A percentile compares a stretch with the other conserved stretches of the same genome.
Evolutionary conservation across 2,888 invertebrate genomes (phyloP).

Genomic region (Mythimna loreyi): DNA sequence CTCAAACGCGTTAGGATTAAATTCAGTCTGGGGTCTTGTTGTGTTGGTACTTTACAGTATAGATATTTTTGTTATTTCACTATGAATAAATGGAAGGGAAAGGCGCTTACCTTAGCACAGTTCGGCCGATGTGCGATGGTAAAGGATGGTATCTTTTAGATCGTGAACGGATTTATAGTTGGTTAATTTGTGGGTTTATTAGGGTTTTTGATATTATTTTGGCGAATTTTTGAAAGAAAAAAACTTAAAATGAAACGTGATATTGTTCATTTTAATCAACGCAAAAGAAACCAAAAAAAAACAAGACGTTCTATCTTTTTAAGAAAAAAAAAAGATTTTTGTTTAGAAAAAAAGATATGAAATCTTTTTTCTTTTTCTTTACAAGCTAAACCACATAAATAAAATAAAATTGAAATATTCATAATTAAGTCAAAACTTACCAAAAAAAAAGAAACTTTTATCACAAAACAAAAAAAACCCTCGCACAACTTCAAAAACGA

Average conservation of each 20-base stretch:
- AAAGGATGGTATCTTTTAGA: constrained; percentile 70
- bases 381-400: too few relatives aligned
- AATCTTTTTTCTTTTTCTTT: rapidly evolving
- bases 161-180: constrained; percentile 65
- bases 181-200: constrained; percentile 52
- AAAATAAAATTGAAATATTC: too few relatives aligned
- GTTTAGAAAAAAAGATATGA: background rate
- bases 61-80: constrained; percentile 91
- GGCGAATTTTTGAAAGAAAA: rapidly evolving
- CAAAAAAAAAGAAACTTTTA: background rate
- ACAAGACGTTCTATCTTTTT: background rate
- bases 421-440: too few relatives aligned
- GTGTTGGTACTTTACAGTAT: constrained; percentile 80
- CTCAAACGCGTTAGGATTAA: background rate
- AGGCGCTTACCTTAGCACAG: constrained; percentile 90
- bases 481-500: background rate
- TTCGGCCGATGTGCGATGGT: constrained; percentile 76
- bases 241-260: rapidly evolving
- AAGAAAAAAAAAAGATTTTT: background rate
- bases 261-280: background rate
- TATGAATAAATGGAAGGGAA: constrained; percentile 90
- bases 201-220: constrained; percentile 6
- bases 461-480: too few relatives aligned
- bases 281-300: background rate
- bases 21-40: constrained; percentile 65